Evolutionary conservation across 2,113 vertebrate species (phyloP), one percentile per base, ranked within the genome.

Genomic region (Equus przewalskii): DNA sequence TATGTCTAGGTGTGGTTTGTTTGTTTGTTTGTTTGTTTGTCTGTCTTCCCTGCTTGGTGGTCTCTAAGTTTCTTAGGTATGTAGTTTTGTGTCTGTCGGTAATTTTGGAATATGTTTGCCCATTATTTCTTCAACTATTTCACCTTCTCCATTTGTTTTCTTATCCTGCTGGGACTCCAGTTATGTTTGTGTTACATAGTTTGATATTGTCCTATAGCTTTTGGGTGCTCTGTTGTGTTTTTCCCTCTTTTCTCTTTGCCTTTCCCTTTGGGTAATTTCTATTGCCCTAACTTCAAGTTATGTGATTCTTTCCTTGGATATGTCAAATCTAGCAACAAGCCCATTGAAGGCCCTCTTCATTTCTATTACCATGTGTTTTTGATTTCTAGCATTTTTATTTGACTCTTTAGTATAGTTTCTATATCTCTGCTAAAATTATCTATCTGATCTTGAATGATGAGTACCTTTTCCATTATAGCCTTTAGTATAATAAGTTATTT

Each of bases 41-140:
- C 88, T n/a, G 16, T 62, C 84, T 78, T 28, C 62, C 65, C 76
- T 84, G 24, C 46, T 89, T 81, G 36, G 33, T 82, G 49, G 14
- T n/a, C 46, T 92, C 33, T 79, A 51, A 82, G 24, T 46, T 80
- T 91, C 79, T 93, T 87, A 14, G 21, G 60, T 87, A 93, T 72
- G 22, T 60, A 60, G 64, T 75, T 87, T 83, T 90, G 51, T 84
- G 16, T 41, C 90, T 97, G 33, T 94, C 28, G 41, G 3, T 88
- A 44, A 95, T 58, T 89, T 91, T 30, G 49, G 67, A 75, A 73
- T 92, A 54, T 90, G 10, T 93, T 96, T 89, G 82, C n/a, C 44
- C 70, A 80, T 78, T 90, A 46, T 93, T 93, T 75, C 15, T 91
- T 93, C n/a, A 91, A 14, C 36, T 91, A 89, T 89, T 91, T 89